phyloP scores from a whole-genome alignment of 2,113 vertebrate species.

The Macroglossus sobrinus region DNA sequence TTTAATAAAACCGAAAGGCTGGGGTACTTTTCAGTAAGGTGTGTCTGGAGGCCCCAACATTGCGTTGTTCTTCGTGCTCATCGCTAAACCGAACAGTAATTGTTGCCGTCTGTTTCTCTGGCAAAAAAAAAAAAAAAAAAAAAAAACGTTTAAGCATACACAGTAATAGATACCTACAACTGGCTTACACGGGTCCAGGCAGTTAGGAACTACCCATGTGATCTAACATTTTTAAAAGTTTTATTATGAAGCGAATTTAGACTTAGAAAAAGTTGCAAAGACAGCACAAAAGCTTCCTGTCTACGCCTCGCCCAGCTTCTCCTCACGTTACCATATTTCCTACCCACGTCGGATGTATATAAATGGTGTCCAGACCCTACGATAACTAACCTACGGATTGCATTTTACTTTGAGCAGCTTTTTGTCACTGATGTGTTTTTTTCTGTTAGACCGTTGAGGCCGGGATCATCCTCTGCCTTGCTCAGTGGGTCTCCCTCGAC shows the following conservation, averaged over 20 bases:
- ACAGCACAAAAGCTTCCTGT: background rate
- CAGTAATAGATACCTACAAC: constrained; percentile 41
- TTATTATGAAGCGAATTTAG: background rate
- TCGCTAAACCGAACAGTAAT: constrained; percentile 37
- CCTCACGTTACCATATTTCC: background rate
- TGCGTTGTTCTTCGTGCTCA: constrained; percentile 20
- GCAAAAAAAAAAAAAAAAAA: background rate
- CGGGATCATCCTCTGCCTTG: background rate
- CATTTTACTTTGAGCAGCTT: background rate
- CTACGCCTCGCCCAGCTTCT: background rate
- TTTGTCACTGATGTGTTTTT: background rate
- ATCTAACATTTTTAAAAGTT: background rate
- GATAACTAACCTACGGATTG: too few species aligned
- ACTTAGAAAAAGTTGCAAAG: background rate
- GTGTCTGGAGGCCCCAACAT: background rate
- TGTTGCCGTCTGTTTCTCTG: background rate
- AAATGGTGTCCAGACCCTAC: background rate
- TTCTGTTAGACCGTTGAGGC: background rate
- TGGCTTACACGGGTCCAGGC: background rate
- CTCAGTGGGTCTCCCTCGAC: too few species aligned
- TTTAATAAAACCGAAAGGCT: background rate
- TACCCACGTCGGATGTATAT: background rate
- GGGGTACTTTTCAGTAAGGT: constrained; percentile 7
- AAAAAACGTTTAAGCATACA: background rate
- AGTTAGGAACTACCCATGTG: background rate